Evolutionary conservation across 2,113 vertebrate genomes (phyloP).

Genomic region (Struthidea cinerea): DNA sequence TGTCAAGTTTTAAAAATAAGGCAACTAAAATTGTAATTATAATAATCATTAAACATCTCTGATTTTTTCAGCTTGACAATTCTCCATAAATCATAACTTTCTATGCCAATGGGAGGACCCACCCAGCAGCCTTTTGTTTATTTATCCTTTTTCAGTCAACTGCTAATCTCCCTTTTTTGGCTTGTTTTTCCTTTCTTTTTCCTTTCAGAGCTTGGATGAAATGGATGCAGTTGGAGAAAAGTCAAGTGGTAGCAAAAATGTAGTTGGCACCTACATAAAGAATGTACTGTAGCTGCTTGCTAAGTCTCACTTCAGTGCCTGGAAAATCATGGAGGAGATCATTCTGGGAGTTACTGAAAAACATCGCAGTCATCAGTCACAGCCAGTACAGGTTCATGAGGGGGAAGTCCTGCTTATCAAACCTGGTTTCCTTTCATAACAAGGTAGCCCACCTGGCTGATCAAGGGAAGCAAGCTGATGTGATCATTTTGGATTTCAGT

Average conservation of each 20-base stretch:
- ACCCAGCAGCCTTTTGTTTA: not conserved
- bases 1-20: not conserved
- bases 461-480: not conserved
- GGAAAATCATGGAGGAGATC: not conserved
- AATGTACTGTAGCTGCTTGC: not conserved
- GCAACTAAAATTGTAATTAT: not conserved
- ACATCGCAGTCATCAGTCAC: accelerated
- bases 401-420: not conserved
- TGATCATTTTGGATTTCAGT: not conserved
- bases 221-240: not conserved
- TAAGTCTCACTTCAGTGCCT: not conserved
- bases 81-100: not conserved
- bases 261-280: not conserved
- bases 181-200: not conserved
- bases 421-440: too few relatives aligned
- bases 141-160: not conserved
- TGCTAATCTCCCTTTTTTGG: not conserved
- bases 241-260: not conserved
- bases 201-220: not conserved
- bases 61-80: not conserved
- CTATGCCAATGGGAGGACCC: not conserved
- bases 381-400: not conserved
- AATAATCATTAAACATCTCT: not conserved
- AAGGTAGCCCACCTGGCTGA: too few relatives aligned
- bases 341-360: not conserved